phyloP scores from a whole-genome alignment of 1,140 invertebrate species.

The Lasioglossum baleicum region DNA sequence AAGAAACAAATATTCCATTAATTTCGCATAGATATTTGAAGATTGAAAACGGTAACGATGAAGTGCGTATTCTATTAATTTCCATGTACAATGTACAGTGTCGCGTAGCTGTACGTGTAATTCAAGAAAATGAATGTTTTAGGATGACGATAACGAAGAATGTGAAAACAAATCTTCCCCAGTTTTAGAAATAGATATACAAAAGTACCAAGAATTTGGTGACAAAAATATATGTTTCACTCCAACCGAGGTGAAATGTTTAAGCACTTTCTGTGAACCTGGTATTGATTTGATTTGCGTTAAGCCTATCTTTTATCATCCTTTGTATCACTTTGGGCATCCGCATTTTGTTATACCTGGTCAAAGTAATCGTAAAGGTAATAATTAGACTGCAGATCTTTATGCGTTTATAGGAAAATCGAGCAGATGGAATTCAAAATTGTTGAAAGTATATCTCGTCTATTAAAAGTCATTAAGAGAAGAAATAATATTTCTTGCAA shows the following conservation, averaged over 20 bases:
- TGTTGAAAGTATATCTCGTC: too few species aligned
- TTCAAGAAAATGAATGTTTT: neutral
- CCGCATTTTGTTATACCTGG: conserved; percentile 51
- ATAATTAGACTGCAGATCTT: neutral
- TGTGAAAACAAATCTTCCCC: neutral
- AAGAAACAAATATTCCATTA: conserved; percentile 58
- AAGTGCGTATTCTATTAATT: conserved; percentile 22
- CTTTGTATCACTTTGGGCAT: conserved; percentile 51
- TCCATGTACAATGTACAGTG: neutral
- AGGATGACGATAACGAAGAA: conserved; percentile 20
- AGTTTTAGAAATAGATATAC: conserved; percentile 14
- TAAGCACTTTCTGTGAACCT: conserved; percentile 13
- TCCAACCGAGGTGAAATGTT: conserved; percentile 26
- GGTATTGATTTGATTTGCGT: conserved; percentile 63
- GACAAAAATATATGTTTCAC: conserved; percentile 48
- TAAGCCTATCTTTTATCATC: conserved; percentile 53
- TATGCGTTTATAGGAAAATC: too few species aligned
- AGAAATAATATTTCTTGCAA: too few species aligned
- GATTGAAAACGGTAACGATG: neutral
- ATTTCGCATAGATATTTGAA: conserved; percentile 18
- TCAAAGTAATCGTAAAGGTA: conserved; percentile 47
- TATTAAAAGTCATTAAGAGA: too few species aligned
- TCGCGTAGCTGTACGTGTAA: neutral
- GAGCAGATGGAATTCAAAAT: too few species aligned
- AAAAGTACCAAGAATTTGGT: conserved; percentile 41